Base-by-base conservation (phyloP, 2,797 vertebrate species). In the Channallabes apus region DNA sequence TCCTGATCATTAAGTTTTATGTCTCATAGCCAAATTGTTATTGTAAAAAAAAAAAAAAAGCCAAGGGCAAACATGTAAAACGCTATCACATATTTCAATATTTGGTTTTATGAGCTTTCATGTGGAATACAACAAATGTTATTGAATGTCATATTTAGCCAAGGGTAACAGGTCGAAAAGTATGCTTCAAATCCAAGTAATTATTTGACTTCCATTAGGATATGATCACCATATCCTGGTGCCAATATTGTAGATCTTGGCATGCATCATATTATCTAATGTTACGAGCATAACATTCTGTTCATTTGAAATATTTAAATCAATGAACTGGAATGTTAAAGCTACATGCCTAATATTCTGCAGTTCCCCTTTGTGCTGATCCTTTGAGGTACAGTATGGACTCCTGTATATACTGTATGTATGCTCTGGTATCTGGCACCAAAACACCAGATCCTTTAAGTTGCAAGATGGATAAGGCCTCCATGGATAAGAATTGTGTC, bases 1-100 rank as follows among this genome's bases (percentile, higher is more conserved):
- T 93, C 91, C 93, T 92, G 92, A 94, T 96, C 94, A 94, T 95
- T 95, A 94, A 94, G 91, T 93, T 94, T 94, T 94, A 94, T 94
- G 93, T 93, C 92, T 94, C 92, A 90, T 91, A 93, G 89, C 91
- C 91, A 93, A 94, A 95, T 95, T 94, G 94, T 94, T 93, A 93
- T 94, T 94, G 93, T 94, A 92, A 92, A 62, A 62, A 62, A 61
- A 61, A 59, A 59, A 59, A 61, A 32, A 94, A 92, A 93, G 92
- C 93, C 94, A 95, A 95, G 94, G 94, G 92, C 93, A 91, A 94
- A 93, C 82, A 20, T 87, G 69, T 89, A 87, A 88, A 89, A 86
- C 82, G 85, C 24, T 41, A 84, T 86, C 90, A 92, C 89, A 90
- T 90, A 90, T 94, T 93, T 88, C 59, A 15, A 88, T 88, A 86